phyloP scores from a whole-genome alignment of 1,140 invertebrate genomes.

The Trichonephila inaurata region DNA sequence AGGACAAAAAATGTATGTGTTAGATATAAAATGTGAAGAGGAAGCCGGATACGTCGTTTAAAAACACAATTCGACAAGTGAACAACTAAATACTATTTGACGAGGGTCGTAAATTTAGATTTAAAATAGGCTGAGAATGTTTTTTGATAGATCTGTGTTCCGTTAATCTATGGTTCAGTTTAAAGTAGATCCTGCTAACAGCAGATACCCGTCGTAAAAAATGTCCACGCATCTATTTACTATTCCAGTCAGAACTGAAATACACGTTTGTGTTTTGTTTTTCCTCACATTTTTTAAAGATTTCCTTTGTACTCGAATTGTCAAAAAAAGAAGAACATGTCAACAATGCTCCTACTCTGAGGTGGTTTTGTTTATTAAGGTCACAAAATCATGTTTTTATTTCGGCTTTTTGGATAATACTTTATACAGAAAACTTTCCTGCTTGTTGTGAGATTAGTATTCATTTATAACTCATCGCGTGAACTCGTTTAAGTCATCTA shows the following conservation, averaged over 20 bases:
- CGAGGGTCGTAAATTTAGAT: neutral
- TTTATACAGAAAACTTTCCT: neutral
- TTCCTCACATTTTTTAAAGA: neutral
- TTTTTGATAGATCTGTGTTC: neutral
- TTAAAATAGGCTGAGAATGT: neutral
- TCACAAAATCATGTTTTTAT: neutral
- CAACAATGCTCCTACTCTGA: neutral
- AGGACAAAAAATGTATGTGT: no score
- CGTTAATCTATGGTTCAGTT: neutral
- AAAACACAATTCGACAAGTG: neutral
- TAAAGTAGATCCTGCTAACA: neutral
- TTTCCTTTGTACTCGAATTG: conserved; percentile 1
- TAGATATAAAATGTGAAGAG: neutral
- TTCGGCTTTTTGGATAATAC: neutral
- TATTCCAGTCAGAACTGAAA: neutral
- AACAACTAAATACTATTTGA: neutral
- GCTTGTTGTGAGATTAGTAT: neutral
- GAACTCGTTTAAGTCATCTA: no score
- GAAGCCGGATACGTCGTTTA: neutral
- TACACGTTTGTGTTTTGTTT: neutral
- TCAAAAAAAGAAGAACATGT: neutral
- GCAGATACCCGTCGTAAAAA: neutral
- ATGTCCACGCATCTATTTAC: neutral
- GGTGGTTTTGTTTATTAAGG: neutral
- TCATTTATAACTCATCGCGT: neutral